Conservation (phyloP, 2,113 vertebrate genomes). For the Acanthochromis polyacanthus region DNA sequence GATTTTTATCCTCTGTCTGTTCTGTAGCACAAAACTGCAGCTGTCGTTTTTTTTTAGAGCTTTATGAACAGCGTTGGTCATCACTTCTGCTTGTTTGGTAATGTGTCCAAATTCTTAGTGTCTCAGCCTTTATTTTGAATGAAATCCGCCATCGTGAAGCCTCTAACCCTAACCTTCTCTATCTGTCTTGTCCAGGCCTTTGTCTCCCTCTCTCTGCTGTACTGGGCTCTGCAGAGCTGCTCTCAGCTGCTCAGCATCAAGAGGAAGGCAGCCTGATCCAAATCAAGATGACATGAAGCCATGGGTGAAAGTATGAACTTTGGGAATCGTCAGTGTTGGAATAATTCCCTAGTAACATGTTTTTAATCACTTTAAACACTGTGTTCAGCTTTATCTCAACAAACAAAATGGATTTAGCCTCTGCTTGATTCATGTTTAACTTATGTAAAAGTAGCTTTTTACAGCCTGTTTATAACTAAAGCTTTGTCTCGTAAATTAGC, state of each 20-base stretch:
- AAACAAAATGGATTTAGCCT: not conserved
- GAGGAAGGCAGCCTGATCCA: conserved; percentile 79
- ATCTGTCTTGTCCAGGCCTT: conserved; percentile 84
- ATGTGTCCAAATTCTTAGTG: not conserved
- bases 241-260: conserved; percentile 71
- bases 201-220: conserved; percentile 87
- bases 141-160: not conserved
- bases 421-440: not conserved
- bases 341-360: not conserved
- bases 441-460: not conserved
- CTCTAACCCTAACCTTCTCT: conserved; percentile 14
- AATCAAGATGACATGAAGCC: not conserved
- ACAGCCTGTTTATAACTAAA: not conserved
- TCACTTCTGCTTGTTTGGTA: not conserved
- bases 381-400: not conserved
- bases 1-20: too few relatives aligned
- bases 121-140: not conserved
- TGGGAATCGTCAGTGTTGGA: not conserved
- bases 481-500: not conserved
- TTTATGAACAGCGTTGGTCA: too few relatives aligned
- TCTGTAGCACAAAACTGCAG: too few relatives aligned
- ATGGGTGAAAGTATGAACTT: not conserved
- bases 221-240: conserved; percentile 87
- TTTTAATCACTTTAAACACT: not conserved
- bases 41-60: too few relatives aligned